A percentile compares a stretch with the other conserved stretches of the same genome.
These are phyloP conservation scores for Zapus hudsonius DNA, from an alignment of 2,113 vertebrate genomes.

Conservation along the genomic window DNA sequence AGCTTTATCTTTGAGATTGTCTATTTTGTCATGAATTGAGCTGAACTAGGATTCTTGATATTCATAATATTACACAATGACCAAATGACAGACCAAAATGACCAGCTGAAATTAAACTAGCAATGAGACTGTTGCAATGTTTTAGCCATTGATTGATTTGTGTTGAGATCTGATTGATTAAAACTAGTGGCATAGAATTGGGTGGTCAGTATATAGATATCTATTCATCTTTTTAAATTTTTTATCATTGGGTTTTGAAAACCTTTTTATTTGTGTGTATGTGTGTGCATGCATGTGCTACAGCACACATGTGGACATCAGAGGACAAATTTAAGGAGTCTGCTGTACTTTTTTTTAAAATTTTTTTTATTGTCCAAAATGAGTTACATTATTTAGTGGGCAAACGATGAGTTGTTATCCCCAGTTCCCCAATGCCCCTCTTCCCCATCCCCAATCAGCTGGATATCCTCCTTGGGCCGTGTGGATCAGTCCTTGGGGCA, in stretches of 20 bases:
- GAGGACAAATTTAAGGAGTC: too few species aligned
- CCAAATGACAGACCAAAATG: constrained; percentile 11
- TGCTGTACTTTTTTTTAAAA: too few species aligned
- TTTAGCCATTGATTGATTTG: constrained; percentile 51
- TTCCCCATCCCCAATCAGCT: too few species aligned
- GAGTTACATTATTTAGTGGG: too few species aligned
- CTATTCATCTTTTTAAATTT: neutral
- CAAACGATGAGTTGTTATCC: too few species aligned
- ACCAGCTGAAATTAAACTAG: constrained; percentile 44
- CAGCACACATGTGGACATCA: too few species aligned
- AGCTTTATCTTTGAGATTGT: neutral
- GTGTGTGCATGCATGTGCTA: too few species aligned
- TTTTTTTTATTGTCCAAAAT: too few species aligned
- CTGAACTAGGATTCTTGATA: constrained; percentile 30
- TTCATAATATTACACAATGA: neutral
- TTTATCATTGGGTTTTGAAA: constrained; percentile 22
- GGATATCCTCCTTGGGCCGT: too few species aligned
- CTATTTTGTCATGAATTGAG: constrained; percentile 12
- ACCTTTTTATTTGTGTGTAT: too few species aligned
- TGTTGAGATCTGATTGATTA: constrained; percentile 46
- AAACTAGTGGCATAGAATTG: neutral
- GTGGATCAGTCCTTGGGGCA: too few species aligned
- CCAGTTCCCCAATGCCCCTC: too few species aligned
- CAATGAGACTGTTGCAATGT: constrained; percentile 1
- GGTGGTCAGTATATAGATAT: neutral